Evolutionary conservation across 2,888 invertebrate genomes (phyloP), one percentile per base, ranked within the genome.

Genomic region (Eristalis arbustorum): DNA sequence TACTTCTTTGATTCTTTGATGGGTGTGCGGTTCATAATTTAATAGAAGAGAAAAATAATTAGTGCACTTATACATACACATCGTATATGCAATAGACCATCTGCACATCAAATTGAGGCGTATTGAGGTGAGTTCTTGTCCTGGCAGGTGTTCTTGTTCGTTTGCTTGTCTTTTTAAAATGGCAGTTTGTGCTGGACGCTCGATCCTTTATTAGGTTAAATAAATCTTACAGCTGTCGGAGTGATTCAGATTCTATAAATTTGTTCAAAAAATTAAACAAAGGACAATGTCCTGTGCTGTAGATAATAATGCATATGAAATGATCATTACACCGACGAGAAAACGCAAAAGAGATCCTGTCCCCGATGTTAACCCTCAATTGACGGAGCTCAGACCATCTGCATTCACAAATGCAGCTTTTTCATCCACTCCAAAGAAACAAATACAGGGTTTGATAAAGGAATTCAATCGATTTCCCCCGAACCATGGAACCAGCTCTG

Each of bases 361-460:
- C 18, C 49, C 18, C 49, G 49, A 49, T 8, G 8, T 18, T 18
- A 49, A n/a, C 18, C n/a, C 49, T 8, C 49, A 49, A 18, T 3
- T 49, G 42, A 42, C n/a, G 49, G n/a, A 5, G 18, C 8, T 18
- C 1, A 72, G 62, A 63, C 49, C 69, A 25, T 75, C 69, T 74
- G 63, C 18, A 23, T 92, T 92, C 85, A 91, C 91, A 5, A 92
- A 92, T 88, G 90, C 91, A 37, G 92, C 91, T 0, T 92, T 91
- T 66, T 91, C 92, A 56, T 92, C 93, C 14, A 92, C 92, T 28
- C 92, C 92, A 13, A 92, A 91, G 75, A 91, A 91, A 80, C 73
- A 90, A 31, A 69, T 90, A 0, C 90, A 89, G 10, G 90, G 90
- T 23, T 89, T 91, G 49, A 90, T 91, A 4, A 64, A 90, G 22